Base-by-base conservation (phyloP, 2,113 vertebrate genomes). In the Setophaga kirtlandii region DNA sequence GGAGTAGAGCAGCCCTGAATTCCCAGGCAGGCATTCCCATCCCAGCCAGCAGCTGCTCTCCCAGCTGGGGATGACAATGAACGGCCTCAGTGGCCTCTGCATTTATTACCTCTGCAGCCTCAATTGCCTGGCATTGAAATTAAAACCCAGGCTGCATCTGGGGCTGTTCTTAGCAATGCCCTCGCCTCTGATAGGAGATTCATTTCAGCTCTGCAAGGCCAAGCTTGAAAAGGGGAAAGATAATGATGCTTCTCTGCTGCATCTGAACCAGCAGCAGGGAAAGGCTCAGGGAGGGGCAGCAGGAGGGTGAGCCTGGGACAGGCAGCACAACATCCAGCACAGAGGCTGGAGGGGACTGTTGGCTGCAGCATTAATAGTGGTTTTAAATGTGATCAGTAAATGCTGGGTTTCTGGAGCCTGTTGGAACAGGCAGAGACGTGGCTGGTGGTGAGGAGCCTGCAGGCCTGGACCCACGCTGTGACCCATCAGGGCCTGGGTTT, bases 391-490 rank as follows among this genome's bases (percentile, higher is more conserved):
- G 63, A 23, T 47, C 33, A 46, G 49, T 56, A 65, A 87, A 33
- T 6, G 27, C 21, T 69, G 69, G 1, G 23, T 41, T 76, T 80
- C 15, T 35, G 37, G 27, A 16, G 19, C 23, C 50, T 35, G 10
- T 21, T 69, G 25, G 33, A 53, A 56, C 56, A 31, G 30, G 33
- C 58, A 56, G 77, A 15, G 77, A n/a, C 0, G 0, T 6, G 31
- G 37, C n/a, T 58, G 2, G 15, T 6, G 13, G 24, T 1, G 28
- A 69, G 46, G 15, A 56, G 8, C 28, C 46, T 71, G 16, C 18
- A 50, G 59, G 60, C 16, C 73, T 44, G 55, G 35, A 10, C 31
- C 46, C 28, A 4, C 0, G 0, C 30, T 35, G 6, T 12, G 33
- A 30, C 30, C 42, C 2, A 0, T 6, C 63, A 14, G 47, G 50